These are phyloP conservation scores for Centruroides sculpturatus DNA, from an alignment of 1,140 invertebrate genomes.

Conservation along the genomic window DNA sequence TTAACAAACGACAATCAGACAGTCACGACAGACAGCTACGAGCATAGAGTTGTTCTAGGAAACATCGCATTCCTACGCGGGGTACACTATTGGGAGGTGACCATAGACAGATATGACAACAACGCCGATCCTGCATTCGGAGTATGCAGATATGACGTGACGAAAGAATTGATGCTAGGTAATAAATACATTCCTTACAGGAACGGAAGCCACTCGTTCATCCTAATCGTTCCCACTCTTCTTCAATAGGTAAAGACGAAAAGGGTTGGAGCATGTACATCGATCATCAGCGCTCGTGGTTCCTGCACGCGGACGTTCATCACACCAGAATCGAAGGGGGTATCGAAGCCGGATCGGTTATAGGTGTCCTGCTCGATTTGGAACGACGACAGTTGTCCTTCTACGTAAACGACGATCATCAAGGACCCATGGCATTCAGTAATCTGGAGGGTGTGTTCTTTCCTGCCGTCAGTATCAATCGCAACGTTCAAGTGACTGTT, in stretches of 20 bases:
- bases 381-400: constrained; percentile 78
- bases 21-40: constrained; percentile 79
- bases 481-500: constrained; percentile 82
- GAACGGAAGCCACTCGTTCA: too few species aligned
- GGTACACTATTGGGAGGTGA: constrained; percentile 90
- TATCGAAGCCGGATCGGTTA: constrained; percentile 63
- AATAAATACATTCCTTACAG: constrained; percentile 19
- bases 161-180: constrained; percentile 89
- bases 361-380: constrained; percentile 85
- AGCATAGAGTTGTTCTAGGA: constrained; percentile 79
- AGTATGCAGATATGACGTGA: constrained; percentile 76
- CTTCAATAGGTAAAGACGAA: constrained; percentile 75
- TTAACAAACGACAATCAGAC: constrained; percentile 73
- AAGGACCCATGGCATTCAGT: constrained; percentile 59
- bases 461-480: constrained; percentile 90
- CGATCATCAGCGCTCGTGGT: constrained; percentile 80
- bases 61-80: constrained; percentile 86
- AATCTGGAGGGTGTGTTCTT: constrained; percentile 78
- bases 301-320: constrained; percentile 86
- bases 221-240: too few species aligned
- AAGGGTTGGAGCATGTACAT: constrained; percentile 99
- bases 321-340: constrained; percentile 79
- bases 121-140: constrained; percentile 91
- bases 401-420: constrained; percentile 85
- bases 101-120: constrained; percentile 80